Evolutionary conservation across 2,113 vertebrate species (phyloP).

Genomic region (Amazona vittata): DNA sequence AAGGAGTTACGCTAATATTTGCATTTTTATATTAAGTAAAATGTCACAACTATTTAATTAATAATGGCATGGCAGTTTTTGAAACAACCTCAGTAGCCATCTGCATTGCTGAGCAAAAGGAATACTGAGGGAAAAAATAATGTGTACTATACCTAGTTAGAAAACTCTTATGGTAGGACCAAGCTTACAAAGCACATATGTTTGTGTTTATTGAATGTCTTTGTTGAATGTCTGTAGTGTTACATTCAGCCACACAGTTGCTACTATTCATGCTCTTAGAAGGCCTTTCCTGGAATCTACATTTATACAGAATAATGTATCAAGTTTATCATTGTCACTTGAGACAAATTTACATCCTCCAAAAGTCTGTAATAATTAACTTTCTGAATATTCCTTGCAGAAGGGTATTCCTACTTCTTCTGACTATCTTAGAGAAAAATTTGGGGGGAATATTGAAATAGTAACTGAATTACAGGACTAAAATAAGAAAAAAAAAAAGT

Average conservation of each 20-base stretch:
- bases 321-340: background rate
- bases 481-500: background rate
- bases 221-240: background rate
- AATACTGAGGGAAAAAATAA: background rate
- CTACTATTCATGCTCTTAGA: background rate
- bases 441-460: background rate
- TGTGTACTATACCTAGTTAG: background rate
- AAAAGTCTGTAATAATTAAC: background rate
- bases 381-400: background rate
- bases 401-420: background rate
- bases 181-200: background rate
- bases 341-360: background rate
- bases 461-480: background rate
- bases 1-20: background rate
- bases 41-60: background rate
- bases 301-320: background rate
- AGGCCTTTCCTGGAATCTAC: background rate
- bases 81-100: background rate
- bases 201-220: background rate
- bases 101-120: background rate
- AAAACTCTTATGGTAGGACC: background rate
- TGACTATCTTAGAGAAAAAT: background rate
- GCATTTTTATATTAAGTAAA: background rate
- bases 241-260: background rate
- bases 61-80: background rate